Base-by-base conservation (phyloP, 2,113 vertebrate species). In the Serilophus lunatus region DNA sequence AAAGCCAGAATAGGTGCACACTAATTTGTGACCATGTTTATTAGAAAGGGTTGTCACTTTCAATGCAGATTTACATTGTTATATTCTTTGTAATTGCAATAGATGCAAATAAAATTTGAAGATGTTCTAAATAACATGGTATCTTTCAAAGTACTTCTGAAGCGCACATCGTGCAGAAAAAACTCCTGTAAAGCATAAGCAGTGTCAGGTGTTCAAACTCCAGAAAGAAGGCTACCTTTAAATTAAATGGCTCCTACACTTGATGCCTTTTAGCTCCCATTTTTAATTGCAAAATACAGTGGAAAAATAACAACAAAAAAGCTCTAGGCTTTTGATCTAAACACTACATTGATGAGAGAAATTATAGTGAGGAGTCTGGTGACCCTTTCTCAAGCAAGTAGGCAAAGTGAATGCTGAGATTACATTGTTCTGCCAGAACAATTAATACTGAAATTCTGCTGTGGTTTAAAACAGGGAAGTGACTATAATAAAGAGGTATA, bases 71-170 rank as follows among this genome's bases (percentile, higher is more conserved):
- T 97, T 96, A 97, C 92, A 91, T 91, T 98, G 92, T 92, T 97
- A 98, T 98, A 98, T 98, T 98, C 98, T 99, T 99, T 99, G 98
- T 99, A 98, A 98, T 98, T 98, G 91, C 95, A 97, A 93, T 98
- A 98, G 98, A 98, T 99, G 98, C 98, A 99, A 99, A 99, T 99
- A 99, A 99, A 98, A 97, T 63, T 76, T 96, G 84, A 80, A 96
- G 94, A 54, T 88, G 87, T 95, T 86, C 60, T 91, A 87, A 97
- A 92, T 75, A 88, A 57, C 69, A 95, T 95, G 86, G 38, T 86
- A 92, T 96, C 90, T 96, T 95, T 96, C 91, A 77, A 84, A 94
- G 94, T 92, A 85, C 75, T 93, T 88, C 72, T 91, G 23, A 84
- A 86, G 23, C 86, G 47, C 51, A 23, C 50, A 74, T 82, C 6